Evolutionary conservation across 2,113 vertebrate species (phyloP).

Genomic region (Megalops atlanticus): DNA sequence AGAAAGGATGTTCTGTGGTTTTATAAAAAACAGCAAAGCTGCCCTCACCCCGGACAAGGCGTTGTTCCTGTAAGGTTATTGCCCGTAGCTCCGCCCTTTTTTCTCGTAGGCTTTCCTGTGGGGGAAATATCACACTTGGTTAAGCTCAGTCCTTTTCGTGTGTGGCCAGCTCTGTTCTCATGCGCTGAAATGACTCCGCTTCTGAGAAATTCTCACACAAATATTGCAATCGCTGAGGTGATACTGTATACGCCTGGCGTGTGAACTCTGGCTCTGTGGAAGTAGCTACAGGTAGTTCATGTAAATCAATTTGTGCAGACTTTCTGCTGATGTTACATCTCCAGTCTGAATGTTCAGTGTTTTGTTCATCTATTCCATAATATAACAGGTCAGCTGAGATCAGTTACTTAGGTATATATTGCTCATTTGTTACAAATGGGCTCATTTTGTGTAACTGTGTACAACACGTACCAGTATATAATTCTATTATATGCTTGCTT

Average conservation of each 20-base stretch:
- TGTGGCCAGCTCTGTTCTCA: not conserved
- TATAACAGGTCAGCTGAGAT: no score
- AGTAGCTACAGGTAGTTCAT: no score
- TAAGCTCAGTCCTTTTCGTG: not conserved
- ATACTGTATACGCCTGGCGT: no score
- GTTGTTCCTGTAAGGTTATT: slow-evolving; percentile 38
- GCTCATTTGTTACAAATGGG: no score
- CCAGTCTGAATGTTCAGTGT: not conserved
- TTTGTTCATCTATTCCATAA: not conserved
- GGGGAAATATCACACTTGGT: slow-evolving; percentile 1
- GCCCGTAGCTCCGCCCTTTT: slow-evolving; percentile 40
- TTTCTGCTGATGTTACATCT: no score
- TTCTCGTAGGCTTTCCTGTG: slow-evolving; percentile 40
- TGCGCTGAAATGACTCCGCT: not conserved
- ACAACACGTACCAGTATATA: no score
- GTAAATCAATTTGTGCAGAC: no score
- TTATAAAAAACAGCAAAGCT: slow-evolving; percentile 17
- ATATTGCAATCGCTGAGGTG: not conserved
- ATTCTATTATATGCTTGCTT: no score
- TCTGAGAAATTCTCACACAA: not conserved
- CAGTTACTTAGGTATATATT: no score
- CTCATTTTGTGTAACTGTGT: no score
- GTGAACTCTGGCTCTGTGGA: no score
- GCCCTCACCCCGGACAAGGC: slow-evolving; percentile 36
- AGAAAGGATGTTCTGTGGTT: slow-evolving; percentile 57